These are phyloP conservation scores for Criorhina ranunculi DNA, from an alignment of 2,888 invertebrate species.

Conservation along the genomic window DNA sequence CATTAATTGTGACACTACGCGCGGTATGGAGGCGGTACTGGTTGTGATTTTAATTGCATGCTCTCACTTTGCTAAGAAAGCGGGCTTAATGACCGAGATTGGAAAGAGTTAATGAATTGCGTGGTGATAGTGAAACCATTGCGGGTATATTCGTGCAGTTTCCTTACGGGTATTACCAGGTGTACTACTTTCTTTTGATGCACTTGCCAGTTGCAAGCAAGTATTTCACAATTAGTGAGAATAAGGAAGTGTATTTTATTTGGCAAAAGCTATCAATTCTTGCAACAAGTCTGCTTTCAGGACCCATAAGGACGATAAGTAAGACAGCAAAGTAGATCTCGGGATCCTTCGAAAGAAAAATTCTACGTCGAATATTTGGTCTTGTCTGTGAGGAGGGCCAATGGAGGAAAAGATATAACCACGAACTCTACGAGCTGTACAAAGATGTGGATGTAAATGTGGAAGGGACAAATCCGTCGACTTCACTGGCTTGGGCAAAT, in stretches of 20 bases:
- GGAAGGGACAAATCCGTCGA: no score
- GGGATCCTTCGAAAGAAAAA: no score
- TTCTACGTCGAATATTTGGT: no score
- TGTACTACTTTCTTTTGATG: conserved; percentile 10
- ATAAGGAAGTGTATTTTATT: neutral
- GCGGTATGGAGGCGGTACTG: conserved; percentile 28
- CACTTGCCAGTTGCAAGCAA: neutral
- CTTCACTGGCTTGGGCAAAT: no score
- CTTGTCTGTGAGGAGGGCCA: no score
- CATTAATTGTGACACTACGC: conserved; percentile 64
- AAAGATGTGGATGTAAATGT: no score
- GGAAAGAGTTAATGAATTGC: conserved; percentile 23
- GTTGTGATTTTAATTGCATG: conserved; percentile 18
- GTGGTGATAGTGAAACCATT: conserved; percentile 20
- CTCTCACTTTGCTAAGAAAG: conserved; percentile 17
- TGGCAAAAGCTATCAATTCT: no score
- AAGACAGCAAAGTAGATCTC: no score
- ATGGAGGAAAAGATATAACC: no score
- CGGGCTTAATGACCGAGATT: conserved; percentile 30
- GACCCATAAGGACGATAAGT: no score
- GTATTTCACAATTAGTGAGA: neutral
- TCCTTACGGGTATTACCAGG: neutral
- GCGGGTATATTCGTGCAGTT: neutral
- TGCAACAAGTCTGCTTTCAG: no score
- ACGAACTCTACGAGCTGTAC: no score